These are phyloP conservation scores for Panulirus ornatus DNA, from an alignment of 1,140 invertebrate species.

Conservation along the genomic window DNA sequence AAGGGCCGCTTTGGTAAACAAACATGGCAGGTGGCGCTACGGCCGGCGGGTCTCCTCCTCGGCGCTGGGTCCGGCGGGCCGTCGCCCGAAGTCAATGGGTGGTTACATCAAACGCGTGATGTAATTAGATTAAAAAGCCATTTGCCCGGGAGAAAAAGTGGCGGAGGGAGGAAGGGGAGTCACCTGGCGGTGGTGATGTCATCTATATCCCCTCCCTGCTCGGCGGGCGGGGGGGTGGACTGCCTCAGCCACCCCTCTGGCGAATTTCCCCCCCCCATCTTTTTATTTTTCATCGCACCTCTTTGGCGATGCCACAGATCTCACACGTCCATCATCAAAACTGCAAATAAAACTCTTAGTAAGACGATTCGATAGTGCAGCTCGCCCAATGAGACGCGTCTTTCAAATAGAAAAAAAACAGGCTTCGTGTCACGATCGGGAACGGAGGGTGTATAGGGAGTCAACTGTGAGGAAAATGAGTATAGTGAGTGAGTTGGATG, in stretches of 20 bases:
- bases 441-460: too few relatives aligned
- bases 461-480: too few relatives aligned
- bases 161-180: conserved; percentile 50
- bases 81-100: conserved; percentile 61
- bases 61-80: conserved; percentile 13
- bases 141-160: conserved; percentile 63
- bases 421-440: too few relatives aligned
- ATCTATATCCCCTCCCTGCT: conserved; percentile 45
- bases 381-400: too few relatives aligned
- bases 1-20: not conserved
- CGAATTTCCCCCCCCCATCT: not conserved
- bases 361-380: too few relatives aligned
- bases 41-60: not conserved
- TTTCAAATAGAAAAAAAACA: too few relatives aligned
- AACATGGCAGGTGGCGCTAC: not conserved
- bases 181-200: conserved; percentile 51
- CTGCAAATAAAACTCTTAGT: too few relatives aligned
- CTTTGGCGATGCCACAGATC: too few relatives aligned
- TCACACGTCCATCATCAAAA: too few relatives aligned
- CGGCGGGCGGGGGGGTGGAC: not conserved
- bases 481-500: too few relatives aligned
- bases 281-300: not conserved
- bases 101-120: conserved; percentile 65
- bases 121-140: conserved; percentile 66
- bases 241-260: not conserved